Conservation (phyloP, 2,113 vertebrate genomes). For the Tapirus terrestris region DNA sequence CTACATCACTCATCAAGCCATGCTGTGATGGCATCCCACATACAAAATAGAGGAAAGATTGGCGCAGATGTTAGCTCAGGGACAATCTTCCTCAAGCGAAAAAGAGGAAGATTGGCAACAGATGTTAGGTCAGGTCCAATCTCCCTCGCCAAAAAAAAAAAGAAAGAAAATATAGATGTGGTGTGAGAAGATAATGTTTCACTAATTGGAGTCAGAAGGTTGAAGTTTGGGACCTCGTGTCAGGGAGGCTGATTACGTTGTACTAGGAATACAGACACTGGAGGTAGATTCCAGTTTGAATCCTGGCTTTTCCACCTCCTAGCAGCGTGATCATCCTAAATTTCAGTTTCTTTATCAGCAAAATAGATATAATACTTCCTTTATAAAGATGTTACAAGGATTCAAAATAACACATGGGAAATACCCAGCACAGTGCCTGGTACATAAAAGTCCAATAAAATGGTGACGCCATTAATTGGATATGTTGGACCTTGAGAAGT, state of each 20-base stretch:
- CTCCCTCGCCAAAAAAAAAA: too few species aligned
- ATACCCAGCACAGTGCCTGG: neutral
- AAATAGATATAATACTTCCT: neutral
- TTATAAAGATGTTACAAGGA: neutral
- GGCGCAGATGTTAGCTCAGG: too few species aligned
- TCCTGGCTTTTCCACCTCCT: neutral
- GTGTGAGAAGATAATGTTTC: neutral
- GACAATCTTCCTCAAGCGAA: too few species aligned
- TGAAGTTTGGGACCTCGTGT: neutral
- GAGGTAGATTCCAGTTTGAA: neutral
- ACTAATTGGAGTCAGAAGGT: neutral
- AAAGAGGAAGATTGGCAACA: too few species aligned
- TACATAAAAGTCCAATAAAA: neutral
- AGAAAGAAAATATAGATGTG: neutral
- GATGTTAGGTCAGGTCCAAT: too few species aligned
- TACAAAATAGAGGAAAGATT: too few species aligned
- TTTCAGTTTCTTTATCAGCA: neutral
- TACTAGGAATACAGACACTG: neutral
- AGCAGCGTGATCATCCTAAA: neutral
- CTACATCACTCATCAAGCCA: too few species aligned
- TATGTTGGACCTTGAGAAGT: neutral
- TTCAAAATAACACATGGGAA: constrained; percentile 12
- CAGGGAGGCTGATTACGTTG: neutral
- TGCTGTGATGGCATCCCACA: too few species aligned
- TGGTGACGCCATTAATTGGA: neutral